A percentile compares a stretch with the other conserved stretches of the same genome.
Evolutionary conservation across 2,888 invertebrate genomes (phyloP).

Genomic region (Lithophane socia): DNA sequence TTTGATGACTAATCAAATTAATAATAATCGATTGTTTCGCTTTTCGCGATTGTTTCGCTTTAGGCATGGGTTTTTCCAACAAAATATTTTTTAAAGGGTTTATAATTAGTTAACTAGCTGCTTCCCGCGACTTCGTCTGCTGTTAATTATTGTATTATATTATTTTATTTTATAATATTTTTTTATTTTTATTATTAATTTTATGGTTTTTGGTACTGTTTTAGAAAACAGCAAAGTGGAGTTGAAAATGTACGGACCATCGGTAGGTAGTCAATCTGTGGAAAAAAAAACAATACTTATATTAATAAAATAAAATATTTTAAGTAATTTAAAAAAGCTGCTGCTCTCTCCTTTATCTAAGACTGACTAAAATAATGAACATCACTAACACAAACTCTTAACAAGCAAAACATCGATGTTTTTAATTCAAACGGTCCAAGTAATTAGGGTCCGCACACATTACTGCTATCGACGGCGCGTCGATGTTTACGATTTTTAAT

Average conservation of each 20-base stretch:
- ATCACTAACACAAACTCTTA: slow-evolving; percentile 44
- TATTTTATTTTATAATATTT: too few relatives aligned
- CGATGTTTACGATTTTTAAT: slow-evolving; percentile 82
- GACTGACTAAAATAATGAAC: slow-evolving; percentile 30
- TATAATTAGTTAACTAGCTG: too few relatives aligned
- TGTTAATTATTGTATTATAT: too few relatives aligned
- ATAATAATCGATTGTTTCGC: background rate
- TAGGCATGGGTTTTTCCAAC: background rate
- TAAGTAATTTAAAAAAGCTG: background rate
- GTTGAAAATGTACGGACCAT: background rate
- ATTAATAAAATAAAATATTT: background rate
- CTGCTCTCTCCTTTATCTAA: background rate
- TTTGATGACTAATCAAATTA: background rate
- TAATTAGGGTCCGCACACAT: slow-evolving; percentile 69
- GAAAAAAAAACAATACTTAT: background rate
- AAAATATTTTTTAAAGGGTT: background rate
- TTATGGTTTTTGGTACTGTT: background rate
- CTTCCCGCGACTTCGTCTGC: too few relatives aligned
- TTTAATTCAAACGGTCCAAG: slow-evolving; percentile 62
- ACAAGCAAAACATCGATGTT: slow-evolving; percentile 57
- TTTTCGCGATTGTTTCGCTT: too few relatives aligned
- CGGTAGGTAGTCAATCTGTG: background rate
- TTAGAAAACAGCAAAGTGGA: background rate
- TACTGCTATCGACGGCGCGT: slow-evolving; percentile 63
- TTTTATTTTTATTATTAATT: too few relatives aligned